Evolutionary conservation across 2,113 vertebrate species (phyloP), one percentile per base, ranked within the genome.

Genomic region (Erythrocercus mccallii): DNA sequence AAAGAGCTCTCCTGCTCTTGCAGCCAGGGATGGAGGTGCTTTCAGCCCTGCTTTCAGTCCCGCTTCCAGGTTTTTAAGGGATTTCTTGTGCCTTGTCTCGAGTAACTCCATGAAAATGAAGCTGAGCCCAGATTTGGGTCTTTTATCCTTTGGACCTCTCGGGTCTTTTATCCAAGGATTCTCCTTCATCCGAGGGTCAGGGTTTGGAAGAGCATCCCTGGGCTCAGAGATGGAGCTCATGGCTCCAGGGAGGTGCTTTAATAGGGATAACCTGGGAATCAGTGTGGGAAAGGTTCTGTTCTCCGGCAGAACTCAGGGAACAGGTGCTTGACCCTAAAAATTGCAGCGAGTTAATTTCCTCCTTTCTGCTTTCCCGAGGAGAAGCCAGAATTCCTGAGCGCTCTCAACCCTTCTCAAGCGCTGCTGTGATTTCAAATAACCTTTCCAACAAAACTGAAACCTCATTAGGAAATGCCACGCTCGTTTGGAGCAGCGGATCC

Each of bases 391-490:
- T 0, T 4, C 37, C 77, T 61, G 62, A 37, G 79, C 85, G 40
- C 15, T 28, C 79, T 72, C 50, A 15, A 53, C 71, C 62, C 70
- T 82, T 80, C n/a, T 50, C 73, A 58, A 54, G 65, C 7, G 4
- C 84, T 42, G 9, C 70, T 0, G 7, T 61, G 84, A 57, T 95
- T 90, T 62, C 35, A 91, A 70, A 47, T 95, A 95, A 95, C 95
- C 95, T 97, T 96, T 96, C 7, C 25, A 86, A 25, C 50, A 54
- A 85, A 95, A 58, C 69, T 19, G 73, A 47, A 66, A 51, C 47
- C 93, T 85, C 87, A 30, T 96, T 95, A 93, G 81, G 72, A 96
- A 97, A 97, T 97, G 87, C 84, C 96, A 95, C 38, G 87, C 78
- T 86, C 45, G 94, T 96, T 92, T 96, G 89, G 70, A 95, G 90